Percentiles rank a stretch among this genome's conserved stretches.
phyloP scores from a whole-genome alignment of 2,888 invertebrate species.

The Drosophila planitibia region DNA sequence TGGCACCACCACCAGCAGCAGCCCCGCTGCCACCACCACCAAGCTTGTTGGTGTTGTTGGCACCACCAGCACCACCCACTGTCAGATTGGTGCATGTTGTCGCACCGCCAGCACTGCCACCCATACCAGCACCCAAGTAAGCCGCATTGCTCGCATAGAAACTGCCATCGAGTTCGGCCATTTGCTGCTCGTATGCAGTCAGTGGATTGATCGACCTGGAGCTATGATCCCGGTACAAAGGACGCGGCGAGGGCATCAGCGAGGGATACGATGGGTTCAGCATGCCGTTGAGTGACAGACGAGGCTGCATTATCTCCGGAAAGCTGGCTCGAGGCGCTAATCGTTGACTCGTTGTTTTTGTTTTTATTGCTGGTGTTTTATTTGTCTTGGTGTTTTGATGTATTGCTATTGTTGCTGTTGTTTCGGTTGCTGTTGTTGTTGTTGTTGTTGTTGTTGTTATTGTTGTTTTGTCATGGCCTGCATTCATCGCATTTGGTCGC shows the following conservation, averaged over 20 bases:
- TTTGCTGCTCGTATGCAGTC: conserved; percentile 82
- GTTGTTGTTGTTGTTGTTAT: conserved; percentile 26
- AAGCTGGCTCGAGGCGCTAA: conserved; percentile 79
- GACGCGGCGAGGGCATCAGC: conserved; percentile 84
- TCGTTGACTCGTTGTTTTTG: conserved; percentile 44
- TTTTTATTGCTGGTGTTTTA: conserved; percentile 31
- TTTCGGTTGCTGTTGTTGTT: conserved; percentile 23
- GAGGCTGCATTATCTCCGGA: conserved; percentile 84
- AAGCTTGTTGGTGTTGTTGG: conserved; percentile 17
- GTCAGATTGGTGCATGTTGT: conserved; percentile 70
- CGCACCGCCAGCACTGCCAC: conserved; percentile 60
- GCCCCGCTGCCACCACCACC: conserved; percentile 26
- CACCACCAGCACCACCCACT: conserved; percentile 49
- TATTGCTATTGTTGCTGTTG: conserved; percentile 35
- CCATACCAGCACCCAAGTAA: conserved; percentile 72
- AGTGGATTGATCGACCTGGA: conserved; percentile 84
- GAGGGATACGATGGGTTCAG: conserved; percentile 83
- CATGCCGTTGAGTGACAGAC: conserved; percentile 84
- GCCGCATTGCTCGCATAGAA: conserved; percentile 78
- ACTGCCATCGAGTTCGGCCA: conserved; percentile 83
- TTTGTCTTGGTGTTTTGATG: conserved; percentile 39
- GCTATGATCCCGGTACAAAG: conserved; percentile 83
- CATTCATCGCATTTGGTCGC: conserved; percentile 49
- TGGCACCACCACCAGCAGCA: conserved; percentile 47
- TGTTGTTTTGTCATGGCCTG: conserved; percentile 43